phyloP scores from a whole-genome alignment of 2,113 vertebrate genomes.

The Corythornis vintsioides region DNA sequence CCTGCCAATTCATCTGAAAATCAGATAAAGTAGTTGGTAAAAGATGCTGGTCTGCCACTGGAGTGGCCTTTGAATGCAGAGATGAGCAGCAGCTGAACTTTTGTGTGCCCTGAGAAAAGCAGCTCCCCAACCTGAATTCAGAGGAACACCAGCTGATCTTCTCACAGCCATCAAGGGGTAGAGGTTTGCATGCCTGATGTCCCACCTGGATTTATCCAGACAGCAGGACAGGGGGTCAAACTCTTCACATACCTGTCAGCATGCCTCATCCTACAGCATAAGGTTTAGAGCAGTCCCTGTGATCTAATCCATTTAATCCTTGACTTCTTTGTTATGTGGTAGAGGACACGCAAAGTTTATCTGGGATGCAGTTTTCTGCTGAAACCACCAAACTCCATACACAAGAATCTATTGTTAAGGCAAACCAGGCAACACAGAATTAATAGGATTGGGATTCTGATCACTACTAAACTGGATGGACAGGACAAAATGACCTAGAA shows the following conservation, averaged over 20 bases:
- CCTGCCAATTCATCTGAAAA: background rate
- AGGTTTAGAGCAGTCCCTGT: background rate
- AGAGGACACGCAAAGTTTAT: background rate
- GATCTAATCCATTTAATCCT: background rate
- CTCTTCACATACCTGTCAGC: background rate
- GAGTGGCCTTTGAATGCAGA: background rate
- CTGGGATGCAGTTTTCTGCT: background rate
- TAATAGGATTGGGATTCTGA: background rate
- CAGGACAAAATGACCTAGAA: background rate
- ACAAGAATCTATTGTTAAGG: background rate
- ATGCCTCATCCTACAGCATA: background rate
- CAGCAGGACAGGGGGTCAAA: background rate
- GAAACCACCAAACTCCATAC: background rate
- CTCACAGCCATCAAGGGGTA: background rate
- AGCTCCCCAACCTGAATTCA: background rate
- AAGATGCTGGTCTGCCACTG: background rate
- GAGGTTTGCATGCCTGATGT: background rate
- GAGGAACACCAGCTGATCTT: background rate
- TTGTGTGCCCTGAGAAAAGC: background rate
- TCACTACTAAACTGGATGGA: background rate
- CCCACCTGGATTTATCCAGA: background rate
- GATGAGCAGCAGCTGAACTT: background rate
- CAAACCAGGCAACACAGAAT: background rate
- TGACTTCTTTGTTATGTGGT: background rate
- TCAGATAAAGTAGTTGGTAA: background rate